Conservation (phyloP, 2,888 invertebrate genomes). For the Phorcus lineatus region DNA sequence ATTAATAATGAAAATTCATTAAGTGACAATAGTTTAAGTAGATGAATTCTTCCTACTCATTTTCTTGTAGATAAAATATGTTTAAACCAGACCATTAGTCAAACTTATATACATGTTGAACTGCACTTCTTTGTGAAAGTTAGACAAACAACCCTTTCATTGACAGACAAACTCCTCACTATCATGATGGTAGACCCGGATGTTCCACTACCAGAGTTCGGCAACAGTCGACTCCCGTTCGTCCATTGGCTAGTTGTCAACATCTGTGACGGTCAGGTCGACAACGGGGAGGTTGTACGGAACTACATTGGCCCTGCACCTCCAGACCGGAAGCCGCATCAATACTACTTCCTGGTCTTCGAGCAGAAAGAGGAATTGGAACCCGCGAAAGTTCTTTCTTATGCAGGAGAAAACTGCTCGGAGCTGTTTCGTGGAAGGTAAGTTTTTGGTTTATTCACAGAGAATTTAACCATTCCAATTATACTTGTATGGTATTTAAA, state of each 20-base stretch:
- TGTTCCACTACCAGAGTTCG: conserved; percentile 39
- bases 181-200: conserved; percentile 47
- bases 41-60: no score
- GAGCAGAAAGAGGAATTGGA: conserved; percentile 31
- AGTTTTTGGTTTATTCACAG: not conserved
- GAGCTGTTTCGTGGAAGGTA: conserved; percentile 40
- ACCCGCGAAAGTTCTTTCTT: conserved; percentile 26
- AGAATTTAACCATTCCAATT: no score
- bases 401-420: conserved; percentile 32
- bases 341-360: conserved; percentile 46
- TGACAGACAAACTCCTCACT: conserved; percentile 40
- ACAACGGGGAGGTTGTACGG: conserved; percentile 42
- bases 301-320: conserved; percentile 45
- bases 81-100: no score
- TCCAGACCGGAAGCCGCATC: conserved; percentile 41
- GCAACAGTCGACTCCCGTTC: conserved; percentile 40
- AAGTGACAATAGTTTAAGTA: no score
- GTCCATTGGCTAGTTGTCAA: conserved; percentile 53
- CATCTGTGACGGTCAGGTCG: conserved; percentile 44
- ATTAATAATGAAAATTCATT: no score
- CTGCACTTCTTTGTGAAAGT: no score
- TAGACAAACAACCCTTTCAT: no score
- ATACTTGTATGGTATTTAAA: no score
- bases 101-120: no score
- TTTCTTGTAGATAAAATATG: no score